A percentile compares a stretch with the other conserved stretches of the same genome.
These are phyloP conservation scores for Hippocampus abdominalis DNA, from an alignment of 2,113 vertebrate genomes.

Conservation along the genomic window DNA sequence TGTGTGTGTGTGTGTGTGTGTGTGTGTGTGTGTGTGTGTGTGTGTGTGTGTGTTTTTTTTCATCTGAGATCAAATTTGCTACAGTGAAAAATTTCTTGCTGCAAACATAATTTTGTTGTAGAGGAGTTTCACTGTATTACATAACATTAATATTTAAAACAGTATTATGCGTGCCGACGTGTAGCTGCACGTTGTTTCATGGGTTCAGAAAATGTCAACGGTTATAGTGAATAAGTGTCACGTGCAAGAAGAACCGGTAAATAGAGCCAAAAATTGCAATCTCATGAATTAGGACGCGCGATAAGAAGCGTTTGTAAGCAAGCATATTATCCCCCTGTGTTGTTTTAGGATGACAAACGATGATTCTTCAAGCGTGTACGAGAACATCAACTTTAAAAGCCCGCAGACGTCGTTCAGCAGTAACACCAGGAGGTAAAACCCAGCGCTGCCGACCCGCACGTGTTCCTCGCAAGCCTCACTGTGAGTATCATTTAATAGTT, in stretches of 20 bases:
- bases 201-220: not conserved
- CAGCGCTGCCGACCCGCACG: conserved; percentile 19
- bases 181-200: not conserved
- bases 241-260: not conserved
- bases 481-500: conserved; percentile 50
- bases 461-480: conserved; percentile 45
- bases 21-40: no score
- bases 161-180: no score
- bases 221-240: not conserved
- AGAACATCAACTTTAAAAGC: conserved; percentile 85
- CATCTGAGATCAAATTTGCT: no score
- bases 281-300: not conserved
- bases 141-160: not conserved
- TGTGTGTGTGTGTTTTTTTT: no score
- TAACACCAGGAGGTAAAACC: conserved; percentile 75
- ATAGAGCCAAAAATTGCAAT: not conserved
- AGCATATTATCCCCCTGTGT: conserved; percentile 3
- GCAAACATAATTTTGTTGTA: no score
- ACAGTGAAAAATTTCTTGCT: no score
- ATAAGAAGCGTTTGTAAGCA: not conserved
- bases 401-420: conserved; percentile 74
- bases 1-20: no score
- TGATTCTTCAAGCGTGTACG: conserved; percentile 80
- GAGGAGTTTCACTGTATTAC: no score
- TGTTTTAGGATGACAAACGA: conserved; percentile 74